Percentiles rank a stretch among this genome's conserved stretches.
Evolutionary conservation across 2,797 vertebrate species (phyloP).

Genomic region (Ctenopoma kingsleyae): DNA sequence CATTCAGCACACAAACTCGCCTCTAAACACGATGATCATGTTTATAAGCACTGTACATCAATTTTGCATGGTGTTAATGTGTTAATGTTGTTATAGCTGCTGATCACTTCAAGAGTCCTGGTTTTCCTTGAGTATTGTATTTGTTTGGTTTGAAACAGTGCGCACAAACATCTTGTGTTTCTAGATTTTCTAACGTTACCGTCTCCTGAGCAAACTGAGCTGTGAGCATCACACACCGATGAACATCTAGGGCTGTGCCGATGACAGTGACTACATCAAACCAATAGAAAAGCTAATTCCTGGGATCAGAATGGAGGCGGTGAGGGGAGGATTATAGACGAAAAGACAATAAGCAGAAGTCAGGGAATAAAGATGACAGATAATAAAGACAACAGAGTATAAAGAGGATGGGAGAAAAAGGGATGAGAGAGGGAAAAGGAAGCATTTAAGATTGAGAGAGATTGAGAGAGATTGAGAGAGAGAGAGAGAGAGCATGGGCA

Average conservation of each 20-base stretch:
- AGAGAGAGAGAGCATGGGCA: conserved; percentile 10
- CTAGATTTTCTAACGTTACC: too few relatives aligned
- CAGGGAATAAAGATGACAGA: conserved; percentile 27
- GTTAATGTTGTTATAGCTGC: too few relatives aligned
- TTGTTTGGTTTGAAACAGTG: too few relatives aligned
- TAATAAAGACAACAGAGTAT: conserved; percentile 14
- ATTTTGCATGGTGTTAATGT: too few relatives aligned
- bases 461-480: conserved; percentile 18
- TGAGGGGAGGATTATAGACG: neutral
- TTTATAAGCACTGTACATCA: too few relatives aligned
- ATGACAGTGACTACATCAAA: neutral
- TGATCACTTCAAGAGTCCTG: too few relatives aligned
- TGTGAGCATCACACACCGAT: neutral
- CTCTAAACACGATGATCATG: too few relatives aligned
- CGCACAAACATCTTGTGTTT: too few relatives aligned
- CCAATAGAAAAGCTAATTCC: neutral
- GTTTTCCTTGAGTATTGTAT: too few relatives aligned
- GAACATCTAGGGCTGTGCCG: too few relatives aligned
- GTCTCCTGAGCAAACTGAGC: neutral
- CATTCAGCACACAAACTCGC: too few relatives aligned
- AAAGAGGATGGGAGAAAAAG: conserved; percentile 12
- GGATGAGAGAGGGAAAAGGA: conserved; percentile 18
- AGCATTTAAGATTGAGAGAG: conserved; percentile 23
- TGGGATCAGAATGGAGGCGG: neutral
- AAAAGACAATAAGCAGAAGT: conserved; percentile 8